phyloP scores from a whole-genome alignment of 2,797 vertebrate species.

The Odontamblyopus lacepedii region DNA sequence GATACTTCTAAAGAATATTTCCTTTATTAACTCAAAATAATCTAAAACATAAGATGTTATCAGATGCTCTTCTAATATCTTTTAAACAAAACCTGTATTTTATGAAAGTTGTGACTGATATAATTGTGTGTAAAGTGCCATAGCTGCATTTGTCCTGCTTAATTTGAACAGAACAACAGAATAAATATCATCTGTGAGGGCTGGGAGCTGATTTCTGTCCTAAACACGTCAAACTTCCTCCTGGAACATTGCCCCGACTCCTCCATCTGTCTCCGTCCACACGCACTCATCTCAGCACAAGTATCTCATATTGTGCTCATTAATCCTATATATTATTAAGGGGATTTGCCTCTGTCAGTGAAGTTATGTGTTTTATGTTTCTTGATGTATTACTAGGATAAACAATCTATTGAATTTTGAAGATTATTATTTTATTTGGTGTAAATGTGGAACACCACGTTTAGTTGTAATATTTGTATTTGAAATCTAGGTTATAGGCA shows the following conservation, averaged over 20 bases:
- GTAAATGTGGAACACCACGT: not conserved
- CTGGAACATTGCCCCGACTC: constrained; percentile 7
- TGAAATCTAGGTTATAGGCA: not conserved
- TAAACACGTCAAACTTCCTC: constrained; percentile 20
- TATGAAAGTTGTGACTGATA: not conserved
- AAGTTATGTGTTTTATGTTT: not conserved
- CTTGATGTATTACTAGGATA: not conserved
- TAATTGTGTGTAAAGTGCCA: not conserved
- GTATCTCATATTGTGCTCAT: not conserved
- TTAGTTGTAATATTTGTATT: not conserved
- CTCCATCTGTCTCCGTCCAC: constrained; percentile 17
- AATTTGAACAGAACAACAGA: not conserved
- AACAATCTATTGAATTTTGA: not conserved
- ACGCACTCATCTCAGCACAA: not conserved
- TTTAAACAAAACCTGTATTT: not conserved
- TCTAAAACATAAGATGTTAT: not conserved
- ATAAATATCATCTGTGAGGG: not conserved
- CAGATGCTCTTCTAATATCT: not conserved
- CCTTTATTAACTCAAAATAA: not conserved
- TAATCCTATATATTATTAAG: too few relatives aligned
- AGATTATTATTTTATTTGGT: too few relatives aligned
- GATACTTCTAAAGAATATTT: not conserved
- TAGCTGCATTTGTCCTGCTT: not conserved
- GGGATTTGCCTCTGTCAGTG: too few relatives aligned
- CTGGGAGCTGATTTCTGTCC: constrained; percentile 15